Percentiles rank a stretch among this genome's conserved stretches.
Conservation (phyloP, 2,797 vertebrate species). For the Myotis findleyi region DNA sequence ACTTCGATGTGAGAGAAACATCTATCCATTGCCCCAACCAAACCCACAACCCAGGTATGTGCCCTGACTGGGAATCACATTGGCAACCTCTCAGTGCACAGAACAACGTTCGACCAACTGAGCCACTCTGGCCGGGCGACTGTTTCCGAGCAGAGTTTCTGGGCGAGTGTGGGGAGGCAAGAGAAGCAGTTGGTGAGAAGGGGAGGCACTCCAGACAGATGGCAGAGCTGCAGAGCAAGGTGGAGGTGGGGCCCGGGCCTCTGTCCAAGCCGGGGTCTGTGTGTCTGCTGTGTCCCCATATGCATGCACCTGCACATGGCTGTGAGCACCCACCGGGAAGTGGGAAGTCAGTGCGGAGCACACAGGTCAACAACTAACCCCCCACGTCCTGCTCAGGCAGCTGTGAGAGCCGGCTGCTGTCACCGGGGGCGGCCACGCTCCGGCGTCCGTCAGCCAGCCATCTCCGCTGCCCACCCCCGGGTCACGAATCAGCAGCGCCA, state of each 20-base stretch:
- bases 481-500: conserved; percentile 74
- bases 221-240: not conserved
- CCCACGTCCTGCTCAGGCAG: conserved; percentile 43
- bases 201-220: not conserved
- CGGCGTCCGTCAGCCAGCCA: conserved; percentile 57
- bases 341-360: not conserved
- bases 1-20: not conserved
- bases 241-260: not conserved
- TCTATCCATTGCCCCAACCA: not conserved
- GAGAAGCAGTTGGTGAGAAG: not conserved
- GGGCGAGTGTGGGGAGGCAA: not conserved
- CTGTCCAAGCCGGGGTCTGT: not conserved
- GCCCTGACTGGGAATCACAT: not conserved
- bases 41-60: not conserved
- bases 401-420: conserved; percentile 37
- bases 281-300: not conserved
- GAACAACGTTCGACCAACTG: not conserved
- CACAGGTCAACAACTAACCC: conserved; percentile 58
- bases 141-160: not conserved
- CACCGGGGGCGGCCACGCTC: not conserved
- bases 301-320: not conserved
- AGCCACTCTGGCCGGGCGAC: not conserved
- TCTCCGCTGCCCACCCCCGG: conserved; percentile 53
- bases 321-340: not conserved
- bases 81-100: not conserved